phyloP scores from a whole-genome alignment of 2,113 vertebrate species.

The Mionectes macconnelli region DNA sequence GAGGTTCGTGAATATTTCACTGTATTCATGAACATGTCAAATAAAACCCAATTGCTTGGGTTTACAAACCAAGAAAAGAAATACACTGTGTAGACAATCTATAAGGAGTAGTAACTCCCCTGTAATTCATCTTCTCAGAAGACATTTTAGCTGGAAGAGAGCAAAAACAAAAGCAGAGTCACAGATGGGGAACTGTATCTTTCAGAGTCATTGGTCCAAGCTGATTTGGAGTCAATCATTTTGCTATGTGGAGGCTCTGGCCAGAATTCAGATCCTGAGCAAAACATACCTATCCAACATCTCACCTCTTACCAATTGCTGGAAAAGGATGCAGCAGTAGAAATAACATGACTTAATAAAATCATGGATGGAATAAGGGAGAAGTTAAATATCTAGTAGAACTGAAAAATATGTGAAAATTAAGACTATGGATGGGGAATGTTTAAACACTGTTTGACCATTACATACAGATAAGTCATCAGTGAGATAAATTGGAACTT shows the following conservation, averaged over 20 bases:
- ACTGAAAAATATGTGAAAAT: not conserved
- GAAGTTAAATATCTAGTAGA: not conserved
- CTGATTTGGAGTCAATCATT: not conserved
- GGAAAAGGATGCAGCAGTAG: not conserved
- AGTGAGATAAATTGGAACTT: not conserved
- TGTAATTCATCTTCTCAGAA: not conserved
- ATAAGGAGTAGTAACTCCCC: not conserved
- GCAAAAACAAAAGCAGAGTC: not conserved
- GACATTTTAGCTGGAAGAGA: not conserved
- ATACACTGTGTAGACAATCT: rapidly evolving
- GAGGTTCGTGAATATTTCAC: not conserved
- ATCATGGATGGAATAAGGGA: not conserved
- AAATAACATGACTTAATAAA: not conserved
- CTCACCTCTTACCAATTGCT: not conserved
- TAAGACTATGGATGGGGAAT: not conserved
- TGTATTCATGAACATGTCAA: not conserved
- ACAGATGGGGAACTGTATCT: not conserved
- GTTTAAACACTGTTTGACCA: not conserved
- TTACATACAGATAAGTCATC: not conserved
- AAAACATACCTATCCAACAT: not conserved
- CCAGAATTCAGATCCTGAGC: not conserved
- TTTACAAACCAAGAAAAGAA: not conserved
- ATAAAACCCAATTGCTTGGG: not conserved
- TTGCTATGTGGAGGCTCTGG: not conserved
- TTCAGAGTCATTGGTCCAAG: not conserved